Conservation (phyloP, 2,888 invertebrate species). For the Apotomis turbidana region DNA sequence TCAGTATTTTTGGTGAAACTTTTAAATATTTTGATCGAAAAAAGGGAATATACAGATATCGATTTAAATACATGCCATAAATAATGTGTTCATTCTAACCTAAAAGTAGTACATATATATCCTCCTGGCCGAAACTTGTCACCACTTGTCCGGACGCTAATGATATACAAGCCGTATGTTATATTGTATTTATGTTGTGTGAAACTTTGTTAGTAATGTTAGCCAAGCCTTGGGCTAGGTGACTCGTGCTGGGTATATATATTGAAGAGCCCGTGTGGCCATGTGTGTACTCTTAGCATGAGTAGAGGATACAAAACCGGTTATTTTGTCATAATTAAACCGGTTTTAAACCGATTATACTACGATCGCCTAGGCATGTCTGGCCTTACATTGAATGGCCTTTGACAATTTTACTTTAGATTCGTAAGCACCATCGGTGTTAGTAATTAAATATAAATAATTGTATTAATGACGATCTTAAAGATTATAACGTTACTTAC, state of each 20-base stretch:
- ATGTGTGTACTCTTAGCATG: background rate
- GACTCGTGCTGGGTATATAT: slow-evolving; percentile 1
- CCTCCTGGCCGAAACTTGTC: too few relatives aligned
- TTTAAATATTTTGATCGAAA: too few relatives aligned
- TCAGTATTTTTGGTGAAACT: too few relatives aligned
- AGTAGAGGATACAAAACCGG: background rate
- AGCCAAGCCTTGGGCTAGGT: slow-evolving; percentile 1
- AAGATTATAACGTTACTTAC: slow-evolving; percentile 55
- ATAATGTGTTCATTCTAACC: too few relatives aligned
- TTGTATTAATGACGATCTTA: slow-evolving; percentile 43
- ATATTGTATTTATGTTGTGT: background rate
- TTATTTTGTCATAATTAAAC: too few relatives aligned
- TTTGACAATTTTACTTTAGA: slow-evolving; percentile 18
- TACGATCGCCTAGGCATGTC: background rate
- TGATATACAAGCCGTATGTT: background rate
- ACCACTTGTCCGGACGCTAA: too few relatives aligned
- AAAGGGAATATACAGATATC: too few relatives aligned
- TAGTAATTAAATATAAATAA: slow-evolving; percentile 42
- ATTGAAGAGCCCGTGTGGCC: background rate
- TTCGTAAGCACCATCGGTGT: slow-evolving; percentile 29
- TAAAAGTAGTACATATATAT: too few relatives aligned
- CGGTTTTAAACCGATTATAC: too few relatives aligned
- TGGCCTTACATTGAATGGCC: background rate
- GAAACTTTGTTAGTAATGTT: background rate
- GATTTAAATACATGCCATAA: too few relatives aligned